A percentile compares a stretch with the other conserved stretches of the same genome.
Conservation (phyloP, 2,797 vertebrate species). For the Dipus sagitta region DNA sequence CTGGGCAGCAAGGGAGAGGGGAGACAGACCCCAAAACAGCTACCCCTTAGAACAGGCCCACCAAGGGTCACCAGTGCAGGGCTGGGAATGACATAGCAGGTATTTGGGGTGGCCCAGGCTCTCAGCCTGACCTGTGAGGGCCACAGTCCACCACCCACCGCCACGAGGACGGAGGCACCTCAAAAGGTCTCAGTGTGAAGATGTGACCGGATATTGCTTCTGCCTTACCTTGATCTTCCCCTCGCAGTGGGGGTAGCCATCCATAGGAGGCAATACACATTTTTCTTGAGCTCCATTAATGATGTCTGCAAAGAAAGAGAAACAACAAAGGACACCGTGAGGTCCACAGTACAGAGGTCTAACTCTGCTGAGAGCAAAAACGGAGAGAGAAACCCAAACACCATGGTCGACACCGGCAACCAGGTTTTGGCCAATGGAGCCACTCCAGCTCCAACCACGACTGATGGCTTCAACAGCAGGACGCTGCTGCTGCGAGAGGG, state of each 20-base stretch:
- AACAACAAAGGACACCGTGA: conserved; percentile 72
- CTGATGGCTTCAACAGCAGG: neutral
- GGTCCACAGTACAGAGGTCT: neutral
- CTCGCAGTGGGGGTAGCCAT: conserved; percentile 99
- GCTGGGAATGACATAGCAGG: neutral
- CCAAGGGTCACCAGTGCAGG: neutral
- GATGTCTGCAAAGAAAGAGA: conserved; percentile 92
- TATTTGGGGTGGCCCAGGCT: neutral
- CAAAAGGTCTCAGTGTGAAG: neutral
- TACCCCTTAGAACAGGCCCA: neutral
- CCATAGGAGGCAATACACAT: conserved; percentile 97
- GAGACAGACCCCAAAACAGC: neutral
- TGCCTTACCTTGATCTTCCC: conserved; percentile 95
- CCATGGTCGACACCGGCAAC: neutral
- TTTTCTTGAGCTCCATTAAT: conserved; percentile 99
- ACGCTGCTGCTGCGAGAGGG: fast-evolving
- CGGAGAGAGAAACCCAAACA: neutral
- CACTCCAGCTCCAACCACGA: neutral
- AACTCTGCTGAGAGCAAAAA: neutral
- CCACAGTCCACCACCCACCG: neutral
- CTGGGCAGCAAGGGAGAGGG: neutral
- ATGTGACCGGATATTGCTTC: neutral
- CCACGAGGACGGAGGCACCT: neutral
- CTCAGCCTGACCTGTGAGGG: neutral
- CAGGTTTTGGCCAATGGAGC: neutral